Base-by-base conservation (phyloP, 2,113 vertebrate genomes). In the Choloepus hoffmanni region DNA sequence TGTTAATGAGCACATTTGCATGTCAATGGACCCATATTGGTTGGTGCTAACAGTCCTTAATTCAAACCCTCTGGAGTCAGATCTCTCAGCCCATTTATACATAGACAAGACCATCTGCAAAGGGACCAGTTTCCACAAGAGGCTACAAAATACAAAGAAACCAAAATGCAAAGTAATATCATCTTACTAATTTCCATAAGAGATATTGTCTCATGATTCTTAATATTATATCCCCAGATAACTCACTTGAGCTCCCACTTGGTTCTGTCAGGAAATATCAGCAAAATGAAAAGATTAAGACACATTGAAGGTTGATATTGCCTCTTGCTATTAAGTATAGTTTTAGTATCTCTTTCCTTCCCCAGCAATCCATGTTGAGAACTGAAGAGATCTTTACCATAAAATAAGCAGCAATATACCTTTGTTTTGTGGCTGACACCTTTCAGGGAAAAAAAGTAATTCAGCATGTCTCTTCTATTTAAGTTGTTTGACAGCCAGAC, bases 401-500 rank as follows among this genome's bases (percentile, higher is more conserved):
- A 26, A 67, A 94, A 85, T 65, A 86, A 95, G 68, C 43, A 94
- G 68, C 33, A 83, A 60, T 74, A 10, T 48, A 88, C 78, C 92
- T 94, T 96, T 94, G 91, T 96, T 96, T 94, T 86, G 76, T 85
- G 81, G 67, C 92, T 97, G 95, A 96, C 63, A 89, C 63, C 60
- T 94, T 96, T 87, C 79, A 91, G 84, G 83, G 86, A 92, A 48
- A 89, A 95, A 93, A 95, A 70, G 90, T 83, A 84, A 96, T 92
- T 95, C 87, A 95, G 73, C 83, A 63, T 65, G 68, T 93, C 90
- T 96, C 36, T 94, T 90, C 90, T 83, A 53, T 95, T 97, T 95
- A 94, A 97, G 94, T 94, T 94, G 72, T 72, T 83, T 97, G 92
- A 97, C 92, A 96, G 92, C 92, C 83, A 89, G 89, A 92, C 83